phyloP scores from a whole-genome alignment of 2,113 vertebrate genomes.

The Embiotoca jacksoni region DNA sequence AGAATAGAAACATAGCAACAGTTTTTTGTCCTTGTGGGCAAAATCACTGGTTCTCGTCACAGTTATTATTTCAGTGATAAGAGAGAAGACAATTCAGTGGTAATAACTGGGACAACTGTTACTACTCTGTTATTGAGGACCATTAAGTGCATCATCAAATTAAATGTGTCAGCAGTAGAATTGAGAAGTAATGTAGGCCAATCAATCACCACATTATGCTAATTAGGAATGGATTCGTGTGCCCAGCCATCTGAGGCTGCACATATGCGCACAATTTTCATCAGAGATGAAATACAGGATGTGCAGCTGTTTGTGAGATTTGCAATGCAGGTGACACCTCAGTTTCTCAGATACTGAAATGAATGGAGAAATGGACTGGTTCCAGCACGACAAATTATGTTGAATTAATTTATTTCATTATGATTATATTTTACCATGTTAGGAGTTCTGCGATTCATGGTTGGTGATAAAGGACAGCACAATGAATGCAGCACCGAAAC shows the following conservation, averaged over 20 bases:
- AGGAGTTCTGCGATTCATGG: background rate
- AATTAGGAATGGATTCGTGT: constrained; percentile 18
- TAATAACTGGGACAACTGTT: background rate
- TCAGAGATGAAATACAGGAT: constrained; percentile 11
- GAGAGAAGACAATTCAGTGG: background rate
- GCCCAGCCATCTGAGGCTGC: constrained; percentile 8
- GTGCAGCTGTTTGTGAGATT: constrained; percentile 15
- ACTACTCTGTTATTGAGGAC: constrained; percentile 1
- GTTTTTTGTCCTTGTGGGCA: constrained; percentile 30
- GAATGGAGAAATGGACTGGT: background rate
- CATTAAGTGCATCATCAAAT: constrained; percentile 48
- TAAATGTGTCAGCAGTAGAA: constrained; percentile 45
- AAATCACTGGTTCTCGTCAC: background rate
- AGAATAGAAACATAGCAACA: constrained; percentile 42
- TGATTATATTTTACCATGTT: background rate
- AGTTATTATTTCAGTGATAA: constrained; percentile 27
- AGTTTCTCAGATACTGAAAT: background rate
- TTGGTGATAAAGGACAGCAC: background rate
- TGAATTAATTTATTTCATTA: background rate
- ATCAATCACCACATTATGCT: constrained; percentile 43
- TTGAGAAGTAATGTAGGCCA: constrained; percentile 33
- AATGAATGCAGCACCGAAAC: background rate
- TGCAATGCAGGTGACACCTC: background rate
- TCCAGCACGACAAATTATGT: background rate
- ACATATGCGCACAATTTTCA: background rate